Conservation (phyloP, 1,140 invertebrate species). For the Diabrotica virgifera region DNA sequence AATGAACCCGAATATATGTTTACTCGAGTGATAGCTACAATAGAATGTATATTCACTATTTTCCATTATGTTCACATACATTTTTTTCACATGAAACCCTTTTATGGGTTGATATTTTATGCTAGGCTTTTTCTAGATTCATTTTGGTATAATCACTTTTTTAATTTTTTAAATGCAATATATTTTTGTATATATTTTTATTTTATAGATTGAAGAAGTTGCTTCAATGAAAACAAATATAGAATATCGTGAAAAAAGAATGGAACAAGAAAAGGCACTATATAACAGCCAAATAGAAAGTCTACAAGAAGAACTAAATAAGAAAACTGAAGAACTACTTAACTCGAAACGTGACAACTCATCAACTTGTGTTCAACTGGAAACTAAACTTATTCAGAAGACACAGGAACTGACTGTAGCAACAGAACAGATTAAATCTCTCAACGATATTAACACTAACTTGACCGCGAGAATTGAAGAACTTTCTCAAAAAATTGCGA, state of each 20-base stretch:
- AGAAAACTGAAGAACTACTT: slow-evolving; percentile 72
- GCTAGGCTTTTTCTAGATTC: no score
- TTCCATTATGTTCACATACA: no score
- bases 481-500: slow-evolving; percentile 69
- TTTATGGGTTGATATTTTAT: no score
- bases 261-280: slow-evolving; percentile 75
- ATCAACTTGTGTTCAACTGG: slow-evolving; percentile 65
- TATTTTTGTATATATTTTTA: no score
- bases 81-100: no score
- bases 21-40: no score
- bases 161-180: no score
- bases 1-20: no score
- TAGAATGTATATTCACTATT: no score
- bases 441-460: slow-evolving; percentile 65
- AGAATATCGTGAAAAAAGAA: slow-evolving; percentile 76
- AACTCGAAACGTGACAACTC: slow-evolving; percentile 72
- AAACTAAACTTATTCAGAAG: slow-evolving; percentile 74
- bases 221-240: slow-evolving; percentile 73
- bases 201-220: slow-evolving; percentile 64
- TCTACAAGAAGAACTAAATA: slow-evolving; percentile 72
- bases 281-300: slow-evolving; percentile 72
- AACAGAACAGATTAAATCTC: slow-evolving; percentile 60
- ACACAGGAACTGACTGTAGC: slow-evolving; percentile 72
- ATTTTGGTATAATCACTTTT: no score
- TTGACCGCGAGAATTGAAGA: slow-evolving; percentile 69